These are phyloP conservation scores for Temnothorax rugatulus DNA, from an alignment of 2,888 invertebrate genomes.

Conservation along the genomic window DNA sequence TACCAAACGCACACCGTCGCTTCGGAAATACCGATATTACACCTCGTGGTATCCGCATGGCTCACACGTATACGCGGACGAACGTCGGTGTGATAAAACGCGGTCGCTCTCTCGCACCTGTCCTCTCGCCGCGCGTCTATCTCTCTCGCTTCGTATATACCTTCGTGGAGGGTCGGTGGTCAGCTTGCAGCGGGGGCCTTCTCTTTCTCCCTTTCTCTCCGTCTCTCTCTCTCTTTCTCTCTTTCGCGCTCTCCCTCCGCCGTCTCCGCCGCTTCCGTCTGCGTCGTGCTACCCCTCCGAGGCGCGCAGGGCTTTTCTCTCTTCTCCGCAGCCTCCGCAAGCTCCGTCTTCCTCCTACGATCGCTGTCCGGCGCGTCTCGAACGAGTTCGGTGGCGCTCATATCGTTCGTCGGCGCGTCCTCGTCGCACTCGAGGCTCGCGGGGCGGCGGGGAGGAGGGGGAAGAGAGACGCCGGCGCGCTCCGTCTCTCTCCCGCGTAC, in stretches of 20 bases:
- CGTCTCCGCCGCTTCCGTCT: conserved; percentile 50
- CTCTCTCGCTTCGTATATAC: conserved; percentile 38
- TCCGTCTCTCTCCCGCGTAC: conserved; percentile 60
- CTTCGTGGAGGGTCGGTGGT: conserved; percentile 70
- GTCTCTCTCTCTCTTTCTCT: neutral
- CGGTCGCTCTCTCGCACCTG: conserved; percentile 41
- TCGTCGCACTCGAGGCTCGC: conserved; percentile 57
- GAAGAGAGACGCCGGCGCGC: conserved; percentile 32
- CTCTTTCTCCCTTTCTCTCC: conserved; percentile 41
- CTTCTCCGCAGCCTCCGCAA: conserved; percentile 53
- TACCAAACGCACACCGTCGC: conserved; percentile 57
- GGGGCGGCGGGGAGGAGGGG: neutral
- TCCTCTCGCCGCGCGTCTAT: conserved; percentile 13
- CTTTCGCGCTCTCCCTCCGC: conserved; percentile 1
- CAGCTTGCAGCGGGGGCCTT: conserved; percentile 64
- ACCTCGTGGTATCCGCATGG: conserved; percentile 50
- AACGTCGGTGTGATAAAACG: conserved; percentile 49
- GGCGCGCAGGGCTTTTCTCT: conserved; percentile 49
- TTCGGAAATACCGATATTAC: conserved; percentile 67
- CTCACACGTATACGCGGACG: conserved; percentile 17
- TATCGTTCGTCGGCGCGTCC: conserved; percentile 70
- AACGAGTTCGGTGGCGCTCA: conserved; percentile 75
- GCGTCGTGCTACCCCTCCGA: conserved; percentile 34
- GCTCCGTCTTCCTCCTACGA: conserved; percentile 63
- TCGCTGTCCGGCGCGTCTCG: conserved; percentile 74